A percentile compares a stretch with the other conserved stretches of the same genome.
phyloP scores from a whole-genome alignment of 2,888 invertebrate genomes.

The Drosophila cognata region DNA sequence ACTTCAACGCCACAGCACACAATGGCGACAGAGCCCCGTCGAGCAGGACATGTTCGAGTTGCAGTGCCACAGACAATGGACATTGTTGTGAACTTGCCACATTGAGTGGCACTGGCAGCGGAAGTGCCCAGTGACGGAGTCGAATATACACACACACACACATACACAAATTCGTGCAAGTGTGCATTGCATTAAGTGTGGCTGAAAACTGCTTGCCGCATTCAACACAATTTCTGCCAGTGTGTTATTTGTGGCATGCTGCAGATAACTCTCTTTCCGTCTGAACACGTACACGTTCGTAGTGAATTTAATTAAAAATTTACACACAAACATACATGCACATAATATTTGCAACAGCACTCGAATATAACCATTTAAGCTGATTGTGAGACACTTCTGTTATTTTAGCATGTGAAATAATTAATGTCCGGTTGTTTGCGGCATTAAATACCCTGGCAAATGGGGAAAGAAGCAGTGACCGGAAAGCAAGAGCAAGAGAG shows the following conservation, averaged over 20 bases:
- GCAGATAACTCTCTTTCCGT: conserved; percentile 42
- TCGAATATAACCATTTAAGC: conserved; percentile 17
- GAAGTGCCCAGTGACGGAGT: conserved; percentile 39
- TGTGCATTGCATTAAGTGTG: conserved; percentile 29
- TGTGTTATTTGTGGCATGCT: conserved; percentile 54
- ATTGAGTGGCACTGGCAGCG: conserved; percentile 47
- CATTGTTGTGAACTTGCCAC: conserved; percentile 26
- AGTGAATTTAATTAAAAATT: conserved; percentile 54
- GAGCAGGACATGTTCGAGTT: conserved; percentile 72
- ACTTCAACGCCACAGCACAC: conserved; percentile 25
- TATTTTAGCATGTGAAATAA: conserved; percentile 33
- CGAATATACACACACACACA: not conserved
- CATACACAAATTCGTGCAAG: conserved; percentile 14
- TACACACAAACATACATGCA: conserved; percentile 6
- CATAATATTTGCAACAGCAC: not conserved
- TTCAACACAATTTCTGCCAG: conserved; percentile 4
- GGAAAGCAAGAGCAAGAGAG: not conserved
- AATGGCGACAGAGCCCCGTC: conserved; percentile 15
- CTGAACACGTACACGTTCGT: conserved; percentile 29
- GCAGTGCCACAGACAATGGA: conserved; percentile 60
- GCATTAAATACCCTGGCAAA: not conserved
- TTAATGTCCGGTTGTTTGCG: not conserved
- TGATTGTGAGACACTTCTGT: conserved; percentile 21
- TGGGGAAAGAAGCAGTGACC: not conserved
- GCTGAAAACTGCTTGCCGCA: conserved; percentile 2